Conservation (phyloP, 1,140 invertebrate genomes). For the Formica exsecta region DNA sequence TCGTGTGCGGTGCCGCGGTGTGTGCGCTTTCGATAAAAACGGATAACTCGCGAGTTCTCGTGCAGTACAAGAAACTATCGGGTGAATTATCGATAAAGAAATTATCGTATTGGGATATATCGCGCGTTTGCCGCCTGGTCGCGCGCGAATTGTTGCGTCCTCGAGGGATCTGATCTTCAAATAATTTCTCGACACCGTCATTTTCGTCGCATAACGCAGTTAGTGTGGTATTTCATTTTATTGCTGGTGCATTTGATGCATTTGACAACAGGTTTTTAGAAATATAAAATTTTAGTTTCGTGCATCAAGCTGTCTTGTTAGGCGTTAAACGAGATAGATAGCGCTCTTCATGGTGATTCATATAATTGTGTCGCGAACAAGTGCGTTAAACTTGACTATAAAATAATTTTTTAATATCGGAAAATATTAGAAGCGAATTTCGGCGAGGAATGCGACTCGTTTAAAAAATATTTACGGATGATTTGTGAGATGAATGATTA, state of each 20-base stretch:
- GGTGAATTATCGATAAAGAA: not conserved
- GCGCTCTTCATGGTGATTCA: slow-evolving; percentile 8
- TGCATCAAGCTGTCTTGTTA: not conserved
- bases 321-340: not conserved
- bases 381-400: not conserved
- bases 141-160: slow-evolving; percentile 15
- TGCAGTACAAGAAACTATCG: not conserved
- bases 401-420: not conserved
- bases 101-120: slow-evolving; percentile 4
- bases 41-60: not conserved
- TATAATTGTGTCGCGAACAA: not conserved
- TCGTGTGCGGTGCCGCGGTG: slow-evolving; percentile 25
- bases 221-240: not conserved
- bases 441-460: not conserved
- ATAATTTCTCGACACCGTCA: not conserved
- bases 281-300: not conserved
- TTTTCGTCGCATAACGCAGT: not conserved
- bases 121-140: not conserved
- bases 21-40: slow-evolving; percentile 20
- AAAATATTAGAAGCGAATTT: not conserved
- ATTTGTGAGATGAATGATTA: slow-evolving; percentile 1
- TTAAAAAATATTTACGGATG: not conserved
- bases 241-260: not conserved
- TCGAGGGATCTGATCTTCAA: not conserved
- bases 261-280: not conserved